Evolutionary conservation across 2,888 invertebrate genomes (phyloP).

Genomic region (Pammene fasciana): DNA sequence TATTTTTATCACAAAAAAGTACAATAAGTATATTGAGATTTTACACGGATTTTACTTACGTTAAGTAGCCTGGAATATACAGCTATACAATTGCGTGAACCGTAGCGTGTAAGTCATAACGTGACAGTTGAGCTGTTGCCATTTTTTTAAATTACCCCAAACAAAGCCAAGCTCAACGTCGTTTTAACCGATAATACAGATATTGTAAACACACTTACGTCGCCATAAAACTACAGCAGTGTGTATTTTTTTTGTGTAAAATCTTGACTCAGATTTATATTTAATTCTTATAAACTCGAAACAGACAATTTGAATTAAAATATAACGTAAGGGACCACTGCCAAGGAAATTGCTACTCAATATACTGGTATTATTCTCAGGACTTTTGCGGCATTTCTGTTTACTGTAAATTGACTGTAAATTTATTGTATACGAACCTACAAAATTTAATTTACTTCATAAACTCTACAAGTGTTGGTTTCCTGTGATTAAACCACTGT

Average conservation of each 20-base stretch:
- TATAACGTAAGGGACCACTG: neutral
- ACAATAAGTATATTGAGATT: too few species aligned
- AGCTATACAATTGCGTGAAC: neutral
- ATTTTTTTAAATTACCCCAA: slow-evolving; percentile 6
- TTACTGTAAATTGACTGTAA: slow-evolving; percentile 21
- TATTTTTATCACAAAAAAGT: too few species aligned
- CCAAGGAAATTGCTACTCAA: neutral
- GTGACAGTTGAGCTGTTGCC: slow-evolving; percentile 1
- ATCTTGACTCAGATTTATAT: neutral
- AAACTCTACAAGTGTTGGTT: neutral
- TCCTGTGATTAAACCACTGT: slow-evolving; percentile 9
- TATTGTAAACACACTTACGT: neutral
- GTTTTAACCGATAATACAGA: neutral
- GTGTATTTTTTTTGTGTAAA: neutral
- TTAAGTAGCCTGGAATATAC: too few species aligned
- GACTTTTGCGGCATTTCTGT: slow-evolving; percentile 23
- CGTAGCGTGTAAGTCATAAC: slow-evolving; percentile 8
- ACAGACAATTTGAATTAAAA: neutral
- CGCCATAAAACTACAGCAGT: neutral
- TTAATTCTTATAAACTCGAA: neutral
- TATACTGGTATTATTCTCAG: slow-evolving; percentile 28
- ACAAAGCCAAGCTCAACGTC: neutral
- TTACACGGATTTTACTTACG: too few species aligned
- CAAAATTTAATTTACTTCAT: neutral
- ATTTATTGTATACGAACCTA: neutral